Conservation (phyloP, 2,113 vertebrate species). For the Carassius carassius region DNA sequence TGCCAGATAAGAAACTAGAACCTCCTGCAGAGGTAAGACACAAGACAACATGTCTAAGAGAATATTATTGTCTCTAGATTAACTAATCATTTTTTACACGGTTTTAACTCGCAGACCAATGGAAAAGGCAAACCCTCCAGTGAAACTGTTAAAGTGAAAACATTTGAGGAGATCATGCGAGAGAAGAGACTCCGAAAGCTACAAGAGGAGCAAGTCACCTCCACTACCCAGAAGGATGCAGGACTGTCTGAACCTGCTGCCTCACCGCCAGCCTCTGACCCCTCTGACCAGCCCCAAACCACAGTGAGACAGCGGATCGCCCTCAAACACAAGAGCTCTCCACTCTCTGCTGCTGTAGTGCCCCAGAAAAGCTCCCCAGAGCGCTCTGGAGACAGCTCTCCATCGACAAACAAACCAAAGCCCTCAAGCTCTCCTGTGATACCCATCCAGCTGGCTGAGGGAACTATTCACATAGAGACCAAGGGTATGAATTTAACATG, state of each 20-base stretch:
- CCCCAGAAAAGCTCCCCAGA: constrained; percentile 35
- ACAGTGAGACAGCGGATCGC: constrained; percentile 48
- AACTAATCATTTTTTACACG: neutral
- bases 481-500: constrained; percentile 66
- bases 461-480: constrained; percentile 40
- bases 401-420: constrained; percentile 13
- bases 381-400: neutral
- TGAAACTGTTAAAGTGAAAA: constrained; percentile 80
- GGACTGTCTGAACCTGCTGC: neutral
- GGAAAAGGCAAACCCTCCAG: constrained; percentile 30
- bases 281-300: constrained; percentile 23
- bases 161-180: constrained; percentile 82
- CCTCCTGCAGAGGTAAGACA: constrained; percentile 59
- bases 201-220: constrained; percentile 66
- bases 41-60: neutral
- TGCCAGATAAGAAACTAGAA: constrained; percentile 45
- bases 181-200: constrained; percentile 82
- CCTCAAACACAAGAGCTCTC: constrained; percentile 50
- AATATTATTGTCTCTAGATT: neutral
- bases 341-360: neutral
- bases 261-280: constrained; percentile 25
- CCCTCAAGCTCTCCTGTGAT: neutral
- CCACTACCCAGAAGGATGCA: constrained; percentile 35
- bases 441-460: constrained; percentile 24
- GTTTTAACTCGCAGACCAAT: constrained; percentile 32